A percentile compares a stretch with the other conserved stretches of the same genome.
phyloP scores from a whole-genome alignment of 1,140 invertebrate species.

The Drosophila suzukii region DNA sequence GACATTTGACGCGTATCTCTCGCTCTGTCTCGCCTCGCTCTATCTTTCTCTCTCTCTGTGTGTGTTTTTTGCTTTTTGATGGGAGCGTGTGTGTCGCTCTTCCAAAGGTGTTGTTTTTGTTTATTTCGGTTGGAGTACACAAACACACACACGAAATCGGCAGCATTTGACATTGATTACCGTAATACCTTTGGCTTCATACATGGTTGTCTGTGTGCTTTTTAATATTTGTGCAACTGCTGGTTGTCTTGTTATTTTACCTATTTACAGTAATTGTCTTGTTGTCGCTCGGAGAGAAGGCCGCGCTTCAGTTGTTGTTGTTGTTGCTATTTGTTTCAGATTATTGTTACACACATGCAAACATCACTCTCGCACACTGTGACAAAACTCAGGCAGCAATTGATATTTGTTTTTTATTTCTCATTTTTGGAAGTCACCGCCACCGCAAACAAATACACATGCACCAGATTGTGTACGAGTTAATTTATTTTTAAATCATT shows the following conservation, averaged over 20 bases:
- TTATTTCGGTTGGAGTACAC: slow-evolving; percentile 62
- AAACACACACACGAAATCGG: slow-evolving; percentile 71
- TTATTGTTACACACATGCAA: slow-evolving; percentile 11
- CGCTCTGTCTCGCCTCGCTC: background rate
- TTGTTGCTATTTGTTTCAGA: slow-evolving; percentile 30
- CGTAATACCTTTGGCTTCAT: slow-evolving; percentile 70
- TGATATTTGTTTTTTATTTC: slow-evolving; percentile 4
- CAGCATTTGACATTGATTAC: slow-evolving; percentile 81
- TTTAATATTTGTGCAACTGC: slow-evolving; percentile 80
- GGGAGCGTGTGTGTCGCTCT: slow-evolving; percentile 44
- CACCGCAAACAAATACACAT: slow-evolving; percentile 7
- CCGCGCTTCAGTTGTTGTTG: slow-evolving; percentile 40
- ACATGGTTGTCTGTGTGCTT: slow-evolving; percentile 34
- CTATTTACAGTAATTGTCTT: slow-evolving; percentile 81
- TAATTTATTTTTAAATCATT: slow-evolving; percentile 43
- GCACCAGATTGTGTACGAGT: slow-evolving; percentile 24
- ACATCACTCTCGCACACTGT: slow-evolving; percentile 16
- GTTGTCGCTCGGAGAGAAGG: slow-evolving; percentile 54
- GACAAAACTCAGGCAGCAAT: slow-evolving; percentile 20
- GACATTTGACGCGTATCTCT: slow-evolving; percentile 55
- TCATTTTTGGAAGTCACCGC: slow-evolving; percentile 32
- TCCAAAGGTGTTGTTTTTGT: slow-evolving; percentile 40
- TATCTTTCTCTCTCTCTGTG: slow-evolving; percentile 1
- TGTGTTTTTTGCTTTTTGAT: slow-evolving; percentile 2
- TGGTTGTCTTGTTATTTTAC: slow-evolving; percentile 70